Percentiles rank a stretch among this genome's conserved stretches.
Conservation (phyloP, 2,113 vertebrate genomes). For the Equus quagga region DNA sequence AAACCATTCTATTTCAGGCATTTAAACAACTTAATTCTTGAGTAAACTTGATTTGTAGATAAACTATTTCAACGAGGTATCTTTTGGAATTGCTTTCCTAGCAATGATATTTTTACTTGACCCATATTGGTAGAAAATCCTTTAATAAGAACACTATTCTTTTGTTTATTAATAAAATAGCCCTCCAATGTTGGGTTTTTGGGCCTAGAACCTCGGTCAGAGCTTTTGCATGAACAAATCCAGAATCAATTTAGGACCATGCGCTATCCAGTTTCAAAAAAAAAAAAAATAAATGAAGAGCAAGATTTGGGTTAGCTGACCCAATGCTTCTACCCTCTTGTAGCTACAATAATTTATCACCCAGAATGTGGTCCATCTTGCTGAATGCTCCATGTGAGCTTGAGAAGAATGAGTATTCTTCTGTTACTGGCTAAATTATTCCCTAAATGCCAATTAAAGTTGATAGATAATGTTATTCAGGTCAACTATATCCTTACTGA, state of each 20-base stretch:
- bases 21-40: neutral
- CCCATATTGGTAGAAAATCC: neutral
- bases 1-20: neutral
- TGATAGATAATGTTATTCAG: neutral
- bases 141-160: neutral
- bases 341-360: neutral
- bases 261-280: neutral
- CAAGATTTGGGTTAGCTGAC: neutral
- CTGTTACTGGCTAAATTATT: neutral
- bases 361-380: neutral
- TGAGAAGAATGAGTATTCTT: neutral
- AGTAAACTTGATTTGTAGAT: neutral
- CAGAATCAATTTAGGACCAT: neutral
- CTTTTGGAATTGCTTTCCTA: conserved; percentile 9
- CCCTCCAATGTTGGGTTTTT: neutral
- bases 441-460: neutral
- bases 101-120: neutral
- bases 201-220: neutral
- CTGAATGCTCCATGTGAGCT: neutral
- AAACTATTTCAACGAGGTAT: neutral
- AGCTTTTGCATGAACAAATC: neutral
- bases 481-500: neutral
- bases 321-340: neutral
- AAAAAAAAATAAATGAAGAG: neutral
- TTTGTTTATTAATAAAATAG: neutral